Evolutionary conservation across 1,140 invertebrate genomes (phyloP), one percentile per base, ranked within the genome.

Genomic region (Branchinecta lindahli): DNA sequence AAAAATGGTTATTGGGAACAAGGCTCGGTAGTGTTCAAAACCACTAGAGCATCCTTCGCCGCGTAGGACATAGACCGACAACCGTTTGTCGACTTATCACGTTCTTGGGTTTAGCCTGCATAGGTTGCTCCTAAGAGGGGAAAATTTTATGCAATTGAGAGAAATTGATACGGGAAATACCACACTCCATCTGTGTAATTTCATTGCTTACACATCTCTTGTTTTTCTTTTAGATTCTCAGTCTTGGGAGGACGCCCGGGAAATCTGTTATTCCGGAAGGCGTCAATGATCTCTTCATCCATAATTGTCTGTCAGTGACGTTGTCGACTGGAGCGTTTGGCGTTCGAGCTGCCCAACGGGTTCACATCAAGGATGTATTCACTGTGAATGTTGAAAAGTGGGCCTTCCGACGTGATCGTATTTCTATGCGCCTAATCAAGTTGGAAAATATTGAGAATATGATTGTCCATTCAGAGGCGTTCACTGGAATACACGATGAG

Each of bases 381-480:
- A 15, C 52, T 15, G 12, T 61, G 18, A 61, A 61, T 61, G 52
- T 61, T 12, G 52, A 61, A 61, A 61, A 61, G 18, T 61, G 52
- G 52, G 52, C 52, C 18, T 61, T 61, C 18, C 12, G 52, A 61
- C 52, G 52, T 61, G 52, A 61, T 61, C 18, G 12, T 61, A 61
- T 61, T 20, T 61, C 52, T 61, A 61, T 61, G 52, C 12, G 47
- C 6, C 45, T 52, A 15, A 21, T 69, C 21, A 45, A 47, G 15
- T 69, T 69, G 18, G 47, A 69, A 47, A 69, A 69, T 7, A 47
- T 69, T 21, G 47, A 46, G 9, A 46, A 69, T 21, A 46, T 69
- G 15, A 18, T 69, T 21, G 45, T 47, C n/a, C 45, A 69, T 8
- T 15, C 68, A 9, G 68, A 21, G 8, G 68, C 68, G 8, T 69